Evolutionary conservation across 53 echinoderm and acorn worm genomes (phyloP).

Genomic region (Henricia sp.): DNA sequence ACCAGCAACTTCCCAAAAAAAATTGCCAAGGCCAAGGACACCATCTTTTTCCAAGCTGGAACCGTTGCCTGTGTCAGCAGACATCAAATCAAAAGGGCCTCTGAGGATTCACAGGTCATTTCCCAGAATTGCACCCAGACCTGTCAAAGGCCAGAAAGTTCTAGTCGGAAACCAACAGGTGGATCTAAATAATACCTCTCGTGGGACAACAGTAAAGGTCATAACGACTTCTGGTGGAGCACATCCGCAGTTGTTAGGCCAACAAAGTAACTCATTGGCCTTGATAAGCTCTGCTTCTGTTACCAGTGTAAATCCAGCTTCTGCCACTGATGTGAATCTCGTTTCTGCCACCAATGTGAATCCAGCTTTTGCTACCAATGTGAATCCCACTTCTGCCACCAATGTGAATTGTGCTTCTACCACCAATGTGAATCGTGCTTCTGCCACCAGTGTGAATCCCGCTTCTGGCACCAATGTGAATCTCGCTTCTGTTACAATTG

Average conservation of each 20-base stretch:
- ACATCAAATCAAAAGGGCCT: background rate
- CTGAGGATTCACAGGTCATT: conserved; percentile 1
- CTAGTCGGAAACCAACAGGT: conserved; percentile 27
- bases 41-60: conserved; percentile 31
- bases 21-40: background rate
- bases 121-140: conserved; percentile 32
- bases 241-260: background rate
- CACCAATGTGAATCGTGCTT: background rate
- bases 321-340: background rate
- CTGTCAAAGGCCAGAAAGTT: background rate
- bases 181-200: background rate
- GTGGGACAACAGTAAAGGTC: conserved; percentile 21
- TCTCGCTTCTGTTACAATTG: conserved; percentile 21
- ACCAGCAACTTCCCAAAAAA: background rate
- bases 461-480: background rate
- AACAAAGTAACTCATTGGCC: background rate
- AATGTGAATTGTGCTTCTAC: background rate
- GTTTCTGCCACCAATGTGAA: background rate
- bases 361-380: background rate
- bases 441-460: background rate
- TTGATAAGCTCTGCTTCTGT: background rate
- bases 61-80: background rate
- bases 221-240: conserved; percentile 10
- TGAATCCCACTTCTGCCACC: background rate
- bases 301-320: background rate